Conservation (phyloP, 2,113 vertebrate genomes). For the Bos indicus region DNA sequence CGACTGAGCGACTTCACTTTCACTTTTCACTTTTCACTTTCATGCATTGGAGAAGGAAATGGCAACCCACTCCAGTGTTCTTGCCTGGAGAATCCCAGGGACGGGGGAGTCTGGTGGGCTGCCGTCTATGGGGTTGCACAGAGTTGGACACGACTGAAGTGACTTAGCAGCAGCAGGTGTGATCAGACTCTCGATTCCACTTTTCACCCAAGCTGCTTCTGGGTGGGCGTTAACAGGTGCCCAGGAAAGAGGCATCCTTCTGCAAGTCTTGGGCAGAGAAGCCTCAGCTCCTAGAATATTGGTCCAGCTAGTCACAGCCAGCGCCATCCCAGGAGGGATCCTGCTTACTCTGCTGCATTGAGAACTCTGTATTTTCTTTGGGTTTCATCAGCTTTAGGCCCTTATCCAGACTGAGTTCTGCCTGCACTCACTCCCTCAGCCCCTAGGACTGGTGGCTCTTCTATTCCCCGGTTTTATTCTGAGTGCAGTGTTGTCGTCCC, state of each 20-base stretch:
- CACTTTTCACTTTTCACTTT: no score
- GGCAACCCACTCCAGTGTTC: no score
- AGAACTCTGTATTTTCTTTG: neutral
- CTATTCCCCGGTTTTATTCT: neutral
- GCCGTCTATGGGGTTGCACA: no score
- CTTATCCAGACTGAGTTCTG: neutral
- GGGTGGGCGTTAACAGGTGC: neutral
- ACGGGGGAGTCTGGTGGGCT: no score
- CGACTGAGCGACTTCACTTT: no score
- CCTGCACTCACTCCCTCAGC: neutral
- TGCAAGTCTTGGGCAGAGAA: neutral
- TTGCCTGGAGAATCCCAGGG: no score
- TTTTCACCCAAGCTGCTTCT: neutral
- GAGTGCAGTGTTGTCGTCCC: accelerated
- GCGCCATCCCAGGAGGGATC: neutral
- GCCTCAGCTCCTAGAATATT: neutral
- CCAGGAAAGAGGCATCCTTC: accelerated
- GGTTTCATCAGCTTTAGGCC: neutral
- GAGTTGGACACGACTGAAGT: accelerated
- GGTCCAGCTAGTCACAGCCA: neutral
- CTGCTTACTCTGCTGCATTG: neutral
- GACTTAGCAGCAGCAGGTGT: neutral
- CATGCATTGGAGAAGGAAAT: no score
- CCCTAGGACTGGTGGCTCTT: neutral
- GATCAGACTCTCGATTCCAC: neutral